Conservation (phyloP, 1,140 invertebrate species). For the Cataglyphis hispanica region DNA sequence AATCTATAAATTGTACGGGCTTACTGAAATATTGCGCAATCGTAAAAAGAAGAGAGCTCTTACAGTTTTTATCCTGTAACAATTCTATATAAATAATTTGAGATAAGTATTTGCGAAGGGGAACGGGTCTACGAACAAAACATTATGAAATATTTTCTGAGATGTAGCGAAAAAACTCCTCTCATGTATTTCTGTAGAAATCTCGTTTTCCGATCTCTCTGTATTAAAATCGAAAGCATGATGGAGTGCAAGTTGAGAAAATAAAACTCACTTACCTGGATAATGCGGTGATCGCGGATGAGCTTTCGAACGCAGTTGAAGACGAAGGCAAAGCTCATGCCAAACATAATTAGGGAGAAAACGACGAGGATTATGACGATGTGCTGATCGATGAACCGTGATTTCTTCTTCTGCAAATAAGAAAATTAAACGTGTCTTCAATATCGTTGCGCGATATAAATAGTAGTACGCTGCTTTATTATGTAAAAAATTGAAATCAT, state of each 20-base stretch:
- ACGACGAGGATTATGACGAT: conserved; percentile 96
- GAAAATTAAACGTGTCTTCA: conserved; percentile 18
- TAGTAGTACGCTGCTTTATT: not conserved
- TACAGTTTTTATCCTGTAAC: not conserved
- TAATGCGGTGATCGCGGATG: conserved; percentile 93
- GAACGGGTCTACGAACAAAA: not conserved
- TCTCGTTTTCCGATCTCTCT: conserved; percentile 27
- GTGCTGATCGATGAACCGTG: conserved; percentile 88
- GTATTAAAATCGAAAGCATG: not conserved
- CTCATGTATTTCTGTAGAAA: not conserved
- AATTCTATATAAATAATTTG: conserved; percentile 35
- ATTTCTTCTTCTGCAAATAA: conserved; percentile 86
- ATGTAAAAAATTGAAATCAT: not conserved
- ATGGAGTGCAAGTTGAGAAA: not conserved
- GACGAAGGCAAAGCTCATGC: conserved; percentile 94
- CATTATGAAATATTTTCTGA: conserved; percentile 22
- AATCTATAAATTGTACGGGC: conserved; percentile 60
- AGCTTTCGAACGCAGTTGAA: conserved; percentile 95
- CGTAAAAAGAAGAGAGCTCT: conserved; percentile 4
- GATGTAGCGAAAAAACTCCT: conserved; percentile 3
- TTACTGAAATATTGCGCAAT: conserved; percentile 51
- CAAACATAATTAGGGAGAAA: conserved; percentile 94
- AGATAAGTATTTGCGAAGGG: conserved; percentile 12
- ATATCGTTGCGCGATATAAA: not conserved
- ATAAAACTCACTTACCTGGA: conserved; percentile 89